Evolutionary conservation across 2,113 vertebrate genomes (phyloP).

Genomic region (Tor tambroides): DNA sequence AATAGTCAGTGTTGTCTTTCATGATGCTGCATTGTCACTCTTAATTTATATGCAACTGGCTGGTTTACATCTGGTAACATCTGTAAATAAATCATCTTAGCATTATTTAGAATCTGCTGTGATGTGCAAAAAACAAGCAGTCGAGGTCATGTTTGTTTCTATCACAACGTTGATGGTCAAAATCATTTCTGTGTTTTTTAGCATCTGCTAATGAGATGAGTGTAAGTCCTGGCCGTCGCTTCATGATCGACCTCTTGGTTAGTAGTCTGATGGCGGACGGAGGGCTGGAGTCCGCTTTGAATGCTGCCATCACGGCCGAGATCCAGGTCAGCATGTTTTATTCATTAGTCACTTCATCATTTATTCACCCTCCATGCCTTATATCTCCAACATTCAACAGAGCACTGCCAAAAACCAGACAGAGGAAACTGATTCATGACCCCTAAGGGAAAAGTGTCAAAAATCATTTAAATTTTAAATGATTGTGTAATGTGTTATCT

Average conservation of each 20-base stretch:
- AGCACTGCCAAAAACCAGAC: neutral
- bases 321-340: constrained; percentile 83
- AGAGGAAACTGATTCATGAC: neutral
- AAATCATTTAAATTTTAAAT: neutral
- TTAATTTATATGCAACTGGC: neutral
- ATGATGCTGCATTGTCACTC: too few relatives aligned
- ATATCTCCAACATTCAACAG: neutral
- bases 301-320: constrained; percentile 95
- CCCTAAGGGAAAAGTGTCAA: constrained; percentile 4
- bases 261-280: constrained; percentile 99
- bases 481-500: neutral
- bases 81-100: neutral
- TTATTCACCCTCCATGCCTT: constrained; percentile 21
- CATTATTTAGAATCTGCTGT: neutral
- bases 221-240: constrained; percentile 90
- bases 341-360: constrained; percentile 19
- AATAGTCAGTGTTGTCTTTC: neutral
- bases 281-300: constrained; percentile 92
- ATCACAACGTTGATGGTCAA: neutral
- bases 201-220: constrained; percentile 94
- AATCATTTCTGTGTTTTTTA: constrained; percentile 60
- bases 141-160: neutral
- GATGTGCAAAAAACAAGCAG: neutral
- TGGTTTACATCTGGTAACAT: neutral
- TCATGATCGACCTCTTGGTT: constrained; percentile 97